Evolutionary conservation across 2,797 vertebrate genomes (phyloP).

Genomic region (Chromis chromis): DNA sequence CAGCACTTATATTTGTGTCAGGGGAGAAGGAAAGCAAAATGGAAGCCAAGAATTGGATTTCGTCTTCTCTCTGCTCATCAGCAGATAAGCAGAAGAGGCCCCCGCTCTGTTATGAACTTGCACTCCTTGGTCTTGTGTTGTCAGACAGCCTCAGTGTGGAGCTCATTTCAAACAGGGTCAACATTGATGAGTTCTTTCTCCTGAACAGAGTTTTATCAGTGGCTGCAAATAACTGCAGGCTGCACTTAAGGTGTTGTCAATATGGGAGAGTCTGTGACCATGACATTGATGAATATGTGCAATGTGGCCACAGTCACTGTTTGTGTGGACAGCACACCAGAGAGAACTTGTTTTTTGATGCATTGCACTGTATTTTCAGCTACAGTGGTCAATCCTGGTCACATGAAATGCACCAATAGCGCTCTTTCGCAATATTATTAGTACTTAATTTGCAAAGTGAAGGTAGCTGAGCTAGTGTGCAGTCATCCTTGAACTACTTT

Average conservation of each 20-base stretch:
- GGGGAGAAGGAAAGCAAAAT: constrained; percentile 25
- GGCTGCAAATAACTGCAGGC: constrained; percentile 19
- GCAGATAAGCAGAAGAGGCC: constrained; percentile 31
- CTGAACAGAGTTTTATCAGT: constrained; percentile 20
- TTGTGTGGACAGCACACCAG: background rate
- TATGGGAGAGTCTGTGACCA: constrained; percentile 3
- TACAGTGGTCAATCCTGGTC: background rate
- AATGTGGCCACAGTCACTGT: background rate
- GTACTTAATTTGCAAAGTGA: background rate
- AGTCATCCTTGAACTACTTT: background rate
- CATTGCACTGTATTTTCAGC: background rate
- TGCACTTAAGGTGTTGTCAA: constrained; percentile 19
- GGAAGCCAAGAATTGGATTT: constrained; percentile 39
- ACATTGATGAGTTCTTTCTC: constrained; percentile 8
- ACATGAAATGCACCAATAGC: background rate
- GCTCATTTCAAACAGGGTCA: constrained; percentile 19
- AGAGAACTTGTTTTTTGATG: background rate
- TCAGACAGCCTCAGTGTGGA: constrained; percentile 13
- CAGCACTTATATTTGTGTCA: constrained; percentile 8
- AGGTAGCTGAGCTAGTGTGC: background rate
- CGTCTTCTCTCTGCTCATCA: constrained; percentile 38
- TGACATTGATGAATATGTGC: constrained; percentile 17
- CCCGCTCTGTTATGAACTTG: constrained; percentile 21
- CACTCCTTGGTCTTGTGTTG: background rate
- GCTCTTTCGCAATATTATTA: background rate